phyloP scores from a whole-genome alignment of 2,113 vertebrate species.

The Sander vitreus region DNA sequence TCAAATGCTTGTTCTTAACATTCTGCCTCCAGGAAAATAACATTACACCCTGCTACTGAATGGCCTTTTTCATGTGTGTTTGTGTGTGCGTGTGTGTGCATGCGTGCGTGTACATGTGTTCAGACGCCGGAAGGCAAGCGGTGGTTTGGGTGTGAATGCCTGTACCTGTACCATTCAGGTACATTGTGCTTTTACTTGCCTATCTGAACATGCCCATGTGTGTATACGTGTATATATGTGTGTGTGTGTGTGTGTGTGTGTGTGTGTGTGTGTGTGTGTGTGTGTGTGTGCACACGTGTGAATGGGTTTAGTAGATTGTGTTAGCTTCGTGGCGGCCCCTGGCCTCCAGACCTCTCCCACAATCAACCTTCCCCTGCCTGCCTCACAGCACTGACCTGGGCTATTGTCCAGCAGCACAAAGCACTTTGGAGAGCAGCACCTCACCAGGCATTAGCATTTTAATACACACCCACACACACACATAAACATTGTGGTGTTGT shows the following conservation, averaged over 20 bases:
- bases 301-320: not conserved
- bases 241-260: not conserved
- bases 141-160: conserved; percentile 23
- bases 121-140: conserved; percentile 4
- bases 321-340: conserved; percentile 43
- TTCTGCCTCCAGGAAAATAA: conserved; percentile 56
- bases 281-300: not conserved
- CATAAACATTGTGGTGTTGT: conserved; percentile 24
- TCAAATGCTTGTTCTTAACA: conserved; percentile 37
- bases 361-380: conserved; percentile 59
- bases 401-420: conserved; percentile 79
- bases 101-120: not conserved
- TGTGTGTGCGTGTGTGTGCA: not conserved
- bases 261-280: too few species aligned
- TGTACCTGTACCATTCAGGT: conserved; percentile 30
- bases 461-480: conserved; percentile 53
- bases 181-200: conserved; percentile 6
- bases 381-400: conserved; percentile 68
- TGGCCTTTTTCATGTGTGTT: conserved; percentile 8
- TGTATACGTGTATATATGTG: not conserved
- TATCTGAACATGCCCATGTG: not conserved
- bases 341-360: conserved; percentile 59
- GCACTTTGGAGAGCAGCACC: conserved; percentile 62
- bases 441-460: conserved; percentile 75
- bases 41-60: conserved; percentile 54